These are phyloP conservation scores for Melanotaenia trifasciata DNA, from an alignment of 2,797 vertebrate genomes.

Conservation along the genomic window DNA sequence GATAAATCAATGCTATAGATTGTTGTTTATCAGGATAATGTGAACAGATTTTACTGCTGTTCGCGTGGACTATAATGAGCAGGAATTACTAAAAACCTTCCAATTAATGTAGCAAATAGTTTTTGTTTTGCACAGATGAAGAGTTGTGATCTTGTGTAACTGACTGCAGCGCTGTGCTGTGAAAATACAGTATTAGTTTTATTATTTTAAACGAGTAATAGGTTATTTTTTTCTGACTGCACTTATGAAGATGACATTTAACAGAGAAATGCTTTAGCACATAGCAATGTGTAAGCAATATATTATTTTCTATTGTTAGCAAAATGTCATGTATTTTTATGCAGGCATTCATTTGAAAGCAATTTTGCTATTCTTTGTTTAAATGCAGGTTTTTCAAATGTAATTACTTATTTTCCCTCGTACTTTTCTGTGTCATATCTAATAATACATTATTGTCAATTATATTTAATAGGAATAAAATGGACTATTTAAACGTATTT, in stretches of 20 bases:
- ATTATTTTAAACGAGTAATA: not conserved
- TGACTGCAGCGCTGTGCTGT: too few species aligned
- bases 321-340: conserved; percentile 5
- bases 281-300: too few species aligned
- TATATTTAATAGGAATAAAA: not conserved
- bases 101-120: not conserved
- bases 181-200: not conserved
- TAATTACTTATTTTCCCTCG: not conserved
- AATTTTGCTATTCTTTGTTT: not conserved
- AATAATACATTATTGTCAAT: not conserved
- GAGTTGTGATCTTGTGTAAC: too few species aligned
- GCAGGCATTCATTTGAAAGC: not conserved
- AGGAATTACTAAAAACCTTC: not conserved
- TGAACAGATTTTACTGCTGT: not conserved
- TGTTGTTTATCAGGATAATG: conserved; percentile 1
- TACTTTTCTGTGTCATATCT: not conserved
- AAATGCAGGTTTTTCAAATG: not conserved
- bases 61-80: not conserved
- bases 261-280: not conserved
- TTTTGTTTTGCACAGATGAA: too few species aligned
- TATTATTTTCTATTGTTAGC: not conserved
- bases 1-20: not conserved
- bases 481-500: not conserved
- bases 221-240: not conserved
- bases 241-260: not conserved